Base-by-base conservation (phyloP, 2,113 vertebrate species). In the Turnix velox region DNA sequence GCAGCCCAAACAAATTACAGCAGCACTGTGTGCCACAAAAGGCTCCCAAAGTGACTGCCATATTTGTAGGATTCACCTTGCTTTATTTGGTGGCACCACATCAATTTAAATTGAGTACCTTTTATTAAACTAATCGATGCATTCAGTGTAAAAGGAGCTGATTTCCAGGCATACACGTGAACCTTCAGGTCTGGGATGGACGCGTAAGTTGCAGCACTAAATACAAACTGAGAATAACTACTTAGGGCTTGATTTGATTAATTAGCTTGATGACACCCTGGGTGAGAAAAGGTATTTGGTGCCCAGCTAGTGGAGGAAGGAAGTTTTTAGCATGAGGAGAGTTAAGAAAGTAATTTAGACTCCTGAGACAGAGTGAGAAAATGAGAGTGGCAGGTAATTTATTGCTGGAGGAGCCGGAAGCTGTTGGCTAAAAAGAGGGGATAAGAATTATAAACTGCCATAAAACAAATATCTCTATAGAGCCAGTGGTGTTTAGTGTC, bases 391-490 rank as follows among this genome's bases (percentile, higher is more conserved):
- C 69, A 81, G 61, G 65, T 88, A 92, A 92, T 95, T 92, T 84
- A 95, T 43, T 92, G 80, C 61, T 33, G 40, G 65, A 84, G 83
- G 76, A 95, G 87, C 35, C 78, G 66, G 76, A 71, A 92, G 39
- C 52, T 88, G 68, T 72, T 92, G 92, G 73, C 65, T 81, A 51
- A 92, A 61, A 96, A 77, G 87, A 92, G 55, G 73, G 84, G 73
- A 91, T 87, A 78, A 91, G 87, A 86, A 91, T 87, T 90, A 92
- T 71, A 81, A 91, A 92, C 65, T 71, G 61, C n/a, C 0, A 3
- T 84, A 93, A 93, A 95, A 62, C 76, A 59, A 94, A 2, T 67
- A 75, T 75, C 87, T 91, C 84, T 81, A 63, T 84, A 6, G 7
- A 81, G 57, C 52, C 42, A 1, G 1, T 78, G 77, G 84, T 88